A percentile compares a stretch with the other conserved stretches of the same genome.
These are phyloP conservation scores for Tenthredo amoena DNA, from an alignment of 2,888 invertebrate genomes.

Conservation along the genomic window DNA sequence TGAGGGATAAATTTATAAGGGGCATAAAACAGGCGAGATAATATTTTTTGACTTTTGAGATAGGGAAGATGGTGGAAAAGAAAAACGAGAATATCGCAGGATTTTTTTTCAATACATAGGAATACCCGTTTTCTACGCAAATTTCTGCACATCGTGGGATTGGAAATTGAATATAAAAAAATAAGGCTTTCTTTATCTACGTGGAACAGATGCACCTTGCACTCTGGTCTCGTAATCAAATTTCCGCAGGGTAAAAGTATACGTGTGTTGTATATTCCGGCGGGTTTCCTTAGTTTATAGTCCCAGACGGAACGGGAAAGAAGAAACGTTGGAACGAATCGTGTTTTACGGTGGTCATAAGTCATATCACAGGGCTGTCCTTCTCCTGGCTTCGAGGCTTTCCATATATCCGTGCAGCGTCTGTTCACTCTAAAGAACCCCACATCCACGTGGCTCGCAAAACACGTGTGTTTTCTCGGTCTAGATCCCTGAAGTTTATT, in stretches of 20 bases:
- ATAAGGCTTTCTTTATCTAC: too few relatives aligned
- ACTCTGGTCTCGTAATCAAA: conserved; percentile 26
- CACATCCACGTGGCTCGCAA: conserved; percentile 26
- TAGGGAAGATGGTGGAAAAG: neutral
- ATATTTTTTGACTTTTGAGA: neutral
- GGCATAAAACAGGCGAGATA: neutral
- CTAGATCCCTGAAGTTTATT: conserved; percentile 11
- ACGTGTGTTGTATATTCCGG: conserved; percentile 6
- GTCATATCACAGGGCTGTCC: conserved; percentile 25
- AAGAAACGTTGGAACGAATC: conserved; percentile 8
- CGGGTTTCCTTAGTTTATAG: conserved; percentile 12
- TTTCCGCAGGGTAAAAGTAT: neutral
- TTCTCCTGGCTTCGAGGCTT: conserved; percentile 30
- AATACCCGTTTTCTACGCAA: neutral
- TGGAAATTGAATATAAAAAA: neutral
- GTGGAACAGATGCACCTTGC: conserved; percentile 25
- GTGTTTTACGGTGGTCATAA: conserved; percentile 40
- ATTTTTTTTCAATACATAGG: neutral
- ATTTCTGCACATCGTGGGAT: neutral
- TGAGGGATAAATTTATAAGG: neutral
- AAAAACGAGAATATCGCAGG: neutral
- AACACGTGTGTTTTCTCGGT: conserved; percentile 24
- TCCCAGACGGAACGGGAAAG: conserved; percentile 21
- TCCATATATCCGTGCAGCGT: conserved; percentile 9
- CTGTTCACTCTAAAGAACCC: neutral